Conservation (phyloP, 2,888 invertebrate genomes). For the Ametastegia equiseti region DNA sequence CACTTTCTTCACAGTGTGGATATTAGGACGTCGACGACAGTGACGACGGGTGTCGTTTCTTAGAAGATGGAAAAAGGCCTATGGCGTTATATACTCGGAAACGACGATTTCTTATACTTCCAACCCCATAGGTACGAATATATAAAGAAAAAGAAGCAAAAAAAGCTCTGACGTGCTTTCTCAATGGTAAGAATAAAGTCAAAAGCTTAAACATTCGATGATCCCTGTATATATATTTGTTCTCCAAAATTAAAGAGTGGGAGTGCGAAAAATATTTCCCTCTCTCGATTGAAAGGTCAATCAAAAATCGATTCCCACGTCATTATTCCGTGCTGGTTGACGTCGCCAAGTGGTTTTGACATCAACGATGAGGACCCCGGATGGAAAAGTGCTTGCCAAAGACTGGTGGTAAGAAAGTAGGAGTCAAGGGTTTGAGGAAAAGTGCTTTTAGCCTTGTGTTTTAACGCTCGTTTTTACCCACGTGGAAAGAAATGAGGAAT, state of each 20-base stretch:
- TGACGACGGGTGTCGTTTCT: neutral
- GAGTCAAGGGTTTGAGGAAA: neutral
- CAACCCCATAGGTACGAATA: neutral
- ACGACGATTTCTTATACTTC: slow-evolving; percentile 4
- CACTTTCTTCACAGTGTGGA: slow-evolving; percentile 9
- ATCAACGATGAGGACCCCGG: neutral
- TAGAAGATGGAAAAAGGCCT: no score
- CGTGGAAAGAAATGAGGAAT: neutral
- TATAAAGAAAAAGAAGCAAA: neutral
- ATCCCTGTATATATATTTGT: neutral
- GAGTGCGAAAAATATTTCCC: neutral
- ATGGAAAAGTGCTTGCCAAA: slow-evolving; percentile 27
- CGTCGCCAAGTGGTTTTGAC: slow-evolving; percentile 38
- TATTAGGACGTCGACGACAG: neutral
- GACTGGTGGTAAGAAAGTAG: neutral
- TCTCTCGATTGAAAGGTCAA: neutral
- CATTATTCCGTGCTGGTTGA: slow-evolving; percentile 39
- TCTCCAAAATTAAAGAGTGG: neutral
- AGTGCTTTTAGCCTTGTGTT: slow-evolving; percentile 30
- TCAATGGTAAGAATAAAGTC: neutral
- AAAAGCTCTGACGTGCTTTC: neutral
- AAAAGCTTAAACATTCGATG: neutral
- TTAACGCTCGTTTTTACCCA: neutral
- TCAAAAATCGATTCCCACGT: slow-evolving; percentile 46
- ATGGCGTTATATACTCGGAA: neutral